Evolutionary conservation across 2,113 vertebrate genomes (phyloP), one percentile per base, ranked within the genome.

Genomic region (Ariopsis seemanni): DNA sequence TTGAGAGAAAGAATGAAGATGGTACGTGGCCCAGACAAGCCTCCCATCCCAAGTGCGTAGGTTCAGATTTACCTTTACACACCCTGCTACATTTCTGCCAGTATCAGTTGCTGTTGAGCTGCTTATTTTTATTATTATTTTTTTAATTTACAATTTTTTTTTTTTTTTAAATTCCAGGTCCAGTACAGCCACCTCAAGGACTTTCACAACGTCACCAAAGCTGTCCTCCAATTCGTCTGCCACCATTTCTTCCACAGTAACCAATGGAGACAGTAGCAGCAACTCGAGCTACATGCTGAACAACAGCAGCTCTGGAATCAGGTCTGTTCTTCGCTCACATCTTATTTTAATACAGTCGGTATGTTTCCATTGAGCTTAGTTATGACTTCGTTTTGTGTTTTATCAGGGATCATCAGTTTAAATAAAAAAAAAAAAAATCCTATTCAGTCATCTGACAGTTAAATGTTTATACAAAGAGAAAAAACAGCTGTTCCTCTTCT

Each of bases 1-100:
- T 99, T 92, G 98, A 99, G 92, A 96, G 96, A 89, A 98, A 96
- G 93, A 99, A 97, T 90, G 97, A 98, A 90, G 97, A 99, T 92
- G 98, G 97, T 84, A 97, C 96, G 0, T 99, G 98, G 98, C 97
- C 98, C 72, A 96, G 96, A 91, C 97, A 99, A 93, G 92, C 94
- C 22, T 93, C 93, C 78, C 95, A 96, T 92, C 85, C 97, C 87
- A 98, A 98, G 97, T 99, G 95, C 96, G 93, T 90, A 72, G 57
- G 15, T 86, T 42, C 6, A 15, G 5, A 50, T 78, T 25, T 60
- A 62, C 7, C 18, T 52, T 82, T 30, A 60, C 27, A 60, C 27
- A 42, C 2, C 4, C 22, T 74, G 84, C 1, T 6, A 12, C 42
- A 34, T 82, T 65, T 78, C 18, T 65, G 60, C 34, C 25, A 22